phyloP scores from a whole-genome alignment of 2,113 vertebrate species.

The Hydrolagus affinis region DNA sequence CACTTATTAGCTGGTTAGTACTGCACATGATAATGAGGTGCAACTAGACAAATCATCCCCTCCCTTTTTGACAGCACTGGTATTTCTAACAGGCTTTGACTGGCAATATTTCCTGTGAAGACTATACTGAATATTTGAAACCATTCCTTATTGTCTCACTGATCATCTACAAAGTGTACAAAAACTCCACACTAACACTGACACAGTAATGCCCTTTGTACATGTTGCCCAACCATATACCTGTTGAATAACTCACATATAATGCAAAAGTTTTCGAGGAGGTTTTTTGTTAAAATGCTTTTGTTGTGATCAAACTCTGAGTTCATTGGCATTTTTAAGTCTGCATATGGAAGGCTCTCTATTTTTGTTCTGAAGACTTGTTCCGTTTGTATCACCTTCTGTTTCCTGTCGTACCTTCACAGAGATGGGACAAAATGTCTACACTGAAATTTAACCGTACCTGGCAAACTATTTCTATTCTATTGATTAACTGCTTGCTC shows the following conservation, averaged over 20 bases:
- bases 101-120: conserved; percentile 8
- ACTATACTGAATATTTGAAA: background rate
- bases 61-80: conserved; percentile 30
- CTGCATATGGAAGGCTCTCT: background rate
- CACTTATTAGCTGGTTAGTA: background rate
- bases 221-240: background rate
- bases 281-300: background rate
- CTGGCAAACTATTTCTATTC: background rate
- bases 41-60: background rate
- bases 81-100: background rate
- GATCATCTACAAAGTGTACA: background rate
- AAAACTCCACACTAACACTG: background rate
- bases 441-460: background rate
- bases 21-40: background rate
- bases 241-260: background rate
- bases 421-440: background rate
- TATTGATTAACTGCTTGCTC: too few species aligned
- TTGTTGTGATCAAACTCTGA: background rate
- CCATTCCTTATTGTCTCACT: background rate
- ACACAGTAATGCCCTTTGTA: background rate
- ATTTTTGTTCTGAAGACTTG: background rate
- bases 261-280: background rate
- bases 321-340: background rate
- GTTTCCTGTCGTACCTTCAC: background rate
- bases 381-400: background rate